phyloP scores from a whole-genome alignment of 2,113 vertebrate genomes.

The Plestiodon gilberti region DNA sequence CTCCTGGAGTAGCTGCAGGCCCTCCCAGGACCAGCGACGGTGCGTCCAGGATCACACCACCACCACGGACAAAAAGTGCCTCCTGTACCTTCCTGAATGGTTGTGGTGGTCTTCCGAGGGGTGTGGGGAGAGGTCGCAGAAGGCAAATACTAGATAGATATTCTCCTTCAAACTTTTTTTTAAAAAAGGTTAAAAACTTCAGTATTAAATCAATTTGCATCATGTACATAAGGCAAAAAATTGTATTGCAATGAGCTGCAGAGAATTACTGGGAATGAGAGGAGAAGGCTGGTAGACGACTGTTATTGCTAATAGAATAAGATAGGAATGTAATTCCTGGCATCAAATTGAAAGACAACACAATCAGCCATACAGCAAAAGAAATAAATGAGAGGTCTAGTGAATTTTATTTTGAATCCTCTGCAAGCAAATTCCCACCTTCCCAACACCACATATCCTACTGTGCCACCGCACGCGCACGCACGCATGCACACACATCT shows the following conservation, averaged over 20 bases:
- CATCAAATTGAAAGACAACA: neutral
- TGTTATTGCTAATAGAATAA: neutral
- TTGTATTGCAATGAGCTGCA: neutral
- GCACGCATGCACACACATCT: too few species aligned
- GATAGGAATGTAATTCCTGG: neutral
- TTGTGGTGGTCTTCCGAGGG: too few species aligned
- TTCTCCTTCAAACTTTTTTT: neutral
- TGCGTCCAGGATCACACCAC: too few species aligned
- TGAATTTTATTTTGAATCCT: too few species aligned
- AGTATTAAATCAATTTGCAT: neutral
- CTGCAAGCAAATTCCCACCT: too few species aligned
- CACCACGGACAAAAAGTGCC: too few species aligned
- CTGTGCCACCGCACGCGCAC: too few species aligned
- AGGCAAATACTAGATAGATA: neutral
- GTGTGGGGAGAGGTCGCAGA: neutral
- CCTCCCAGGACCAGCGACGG: too few species aligned
- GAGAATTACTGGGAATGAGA: neutral
- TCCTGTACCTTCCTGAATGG: too few species aligned
- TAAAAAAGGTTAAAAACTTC: neutral
- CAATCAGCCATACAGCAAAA: neutral
- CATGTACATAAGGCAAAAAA: neutral
- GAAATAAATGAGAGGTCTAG: slow-evolving; percentile 45
- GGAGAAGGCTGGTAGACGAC: neutral
- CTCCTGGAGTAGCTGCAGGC: too few species aligned
- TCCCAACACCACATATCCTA: too few species aligned